Evolutionary conservation across 2,888 invertebrate genomes (phyloP).

Genomic region (Chamaedrilus cognettii): DNA sequence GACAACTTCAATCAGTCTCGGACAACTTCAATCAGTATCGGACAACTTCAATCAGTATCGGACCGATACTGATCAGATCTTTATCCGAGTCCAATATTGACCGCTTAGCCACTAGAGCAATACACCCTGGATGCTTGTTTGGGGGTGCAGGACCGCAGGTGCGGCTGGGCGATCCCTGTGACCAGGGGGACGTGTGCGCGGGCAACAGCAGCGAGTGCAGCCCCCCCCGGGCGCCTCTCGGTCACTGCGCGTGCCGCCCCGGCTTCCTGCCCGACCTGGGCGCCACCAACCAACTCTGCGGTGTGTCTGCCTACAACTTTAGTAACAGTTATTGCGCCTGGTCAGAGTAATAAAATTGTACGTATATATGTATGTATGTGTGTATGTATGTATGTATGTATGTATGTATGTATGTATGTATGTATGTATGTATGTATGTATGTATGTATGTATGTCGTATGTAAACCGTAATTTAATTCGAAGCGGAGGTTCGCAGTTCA

Average conservation of each 20-base stretch:
- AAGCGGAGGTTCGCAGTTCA: too few relatives aligned
- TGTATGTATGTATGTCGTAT: neutral
- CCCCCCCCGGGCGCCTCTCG: neutral
- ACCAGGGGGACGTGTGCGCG: constrained; percentile 28
- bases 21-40: too few relatives aligned
- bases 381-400: constrained; percentile 14
- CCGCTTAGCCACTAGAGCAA: too few relatives aligned
- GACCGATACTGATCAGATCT: too few relatives aligned
- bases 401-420: constrained; percentile 1
- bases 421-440: constrained; percentile 1
- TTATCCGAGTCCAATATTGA: too few relatives aligned
- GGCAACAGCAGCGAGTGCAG: constrained; percentile 26
- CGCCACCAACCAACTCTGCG: neutral
- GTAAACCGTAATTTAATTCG: too few relatives aligned
- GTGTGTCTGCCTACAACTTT: neutral
- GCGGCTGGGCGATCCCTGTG: constrained; percentile 22
- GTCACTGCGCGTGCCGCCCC: neutral
- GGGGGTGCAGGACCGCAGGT: constrained; percentile 29
- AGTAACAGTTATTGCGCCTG: neutral
- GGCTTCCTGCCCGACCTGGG: neutral
- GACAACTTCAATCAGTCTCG: too few relatives aligned
- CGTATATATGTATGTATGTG: neutral
- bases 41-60: too few relatives aligned
- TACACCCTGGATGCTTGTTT: too few relatives aligned
- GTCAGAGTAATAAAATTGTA: neutral